phyloP scores from a whole-genome alignment of 2,888 invertebrate species.

The Tetrapedia diversipes region DNA sequence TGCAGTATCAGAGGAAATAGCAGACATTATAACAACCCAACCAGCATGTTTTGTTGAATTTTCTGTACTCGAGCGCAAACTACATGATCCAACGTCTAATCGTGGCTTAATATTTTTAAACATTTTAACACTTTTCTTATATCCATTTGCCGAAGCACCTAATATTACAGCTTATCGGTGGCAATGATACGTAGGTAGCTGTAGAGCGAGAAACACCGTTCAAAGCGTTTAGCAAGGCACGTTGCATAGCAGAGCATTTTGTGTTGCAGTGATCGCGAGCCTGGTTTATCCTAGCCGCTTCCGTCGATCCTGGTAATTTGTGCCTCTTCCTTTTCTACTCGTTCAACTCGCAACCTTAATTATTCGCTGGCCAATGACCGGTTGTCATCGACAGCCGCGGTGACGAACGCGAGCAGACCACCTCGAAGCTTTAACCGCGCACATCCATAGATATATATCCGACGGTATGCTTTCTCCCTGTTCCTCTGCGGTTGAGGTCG shows the following conservation, averaged over 20 bases:
- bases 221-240: neutral
- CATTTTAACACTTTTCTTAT: too few species aligned
- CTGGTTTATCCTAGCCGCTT: constrained; percentile 34
- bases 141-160: too few species aligned
- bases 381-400: constrained; percentile 66
- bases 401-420: constrained; percentile 67
- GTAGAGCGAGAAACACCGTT: neutral
- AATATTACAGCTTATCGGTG: too few species aligned
- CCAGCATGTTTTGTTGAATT: too few species aligned
- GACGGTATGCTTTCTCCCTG: neutral
- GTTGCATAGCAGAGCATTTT: neutral
- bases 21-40: too few species aligned
- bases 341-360: constrained; percentile 55
- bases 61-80: too few species aligned
- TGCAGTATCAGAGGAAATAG: too few species aligned
- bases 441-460: neutral
- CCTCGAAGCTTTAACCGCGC: constrained; percentile 43
- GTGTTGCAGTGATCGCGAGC: constrained; percentile 12
- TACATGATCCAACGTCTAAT: too few species aligned
- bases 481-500: neutral
- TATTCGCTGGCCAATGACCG: constrained; percentile 67
- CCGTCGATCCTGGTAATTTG: constrained; percentile 43
- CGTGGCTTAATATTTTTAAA: too few species aligned
- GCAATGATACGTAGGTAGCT: too few species aligned
- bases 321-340: constrained; percentile 22